Conservation (phyloP, 2,888 invertebrate species). For the Dioctria rufipes region DNA sequence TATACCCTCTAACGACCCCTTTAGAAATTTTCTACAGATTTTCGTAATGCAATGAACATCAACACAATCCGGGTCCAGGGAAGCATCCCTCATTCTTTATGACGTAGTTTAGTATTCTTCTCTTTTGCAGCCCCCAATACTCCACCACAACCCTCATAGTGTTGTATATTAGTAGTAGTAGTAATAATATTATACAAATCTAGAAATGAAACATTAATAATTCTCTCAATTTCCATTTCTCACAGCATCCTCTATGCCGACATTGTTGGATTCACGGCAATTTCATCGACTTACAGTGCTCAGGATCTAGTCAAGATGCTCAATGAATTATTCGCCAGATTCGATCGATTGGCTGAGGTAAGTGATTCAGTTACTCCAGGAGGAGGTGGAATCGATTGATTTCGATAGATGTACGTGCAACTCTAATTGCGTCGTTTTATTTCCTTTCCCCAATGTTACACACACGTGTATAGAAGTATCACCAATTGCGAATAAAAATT, state of each 20-base stretch:
- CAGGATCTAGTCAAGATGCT: slow-evolving; percentile 96
- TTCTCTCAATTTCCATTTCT: neutral
- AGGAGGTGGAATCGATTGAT: neutral
- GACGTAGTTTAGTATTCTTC: neutral
- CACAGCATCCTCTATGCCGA: slow-evolving; percentile 95
- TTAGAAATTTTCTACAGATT: neutral
- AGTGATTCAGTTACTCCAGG: slow-evolving; percentile 61
- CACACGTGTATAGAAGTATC: slow-evolving; percentile 80
- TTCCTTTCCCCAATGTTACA: neutral
- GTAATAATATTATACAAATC: neutral
- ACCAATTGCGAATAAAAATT: slow-evolving; percentile 95
- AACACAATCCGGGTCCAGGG: neutral
- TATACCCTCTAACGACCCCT: neutral
- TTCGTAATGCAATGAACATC: slow-evolving; percentile 18
- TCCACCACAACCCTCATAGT: no score
- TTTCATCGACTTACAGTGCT: slow-evolving; percentile 95
- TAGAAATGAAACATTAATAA: slow-evolving; percentile 35
- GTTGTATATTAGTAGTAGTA: neutral
- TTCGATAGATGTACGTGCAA: neutral
- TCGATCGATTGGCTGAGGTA: slow-evolving; percentile 90
- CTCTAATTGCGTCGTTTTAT: slow-evolving; percentile 31
- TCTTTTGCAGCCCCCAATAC: neutral
- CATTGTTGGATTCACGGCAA: slow-evolving; percentile 97
- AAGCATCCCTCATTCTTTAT: neutral
- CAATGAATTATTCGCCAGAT: slow-evolving; percentile 95